Evolutionary conservation across 2,797 vertebrate genomes (phyloP).

Genomic region (Rousettus madagascariensis): DNA sequence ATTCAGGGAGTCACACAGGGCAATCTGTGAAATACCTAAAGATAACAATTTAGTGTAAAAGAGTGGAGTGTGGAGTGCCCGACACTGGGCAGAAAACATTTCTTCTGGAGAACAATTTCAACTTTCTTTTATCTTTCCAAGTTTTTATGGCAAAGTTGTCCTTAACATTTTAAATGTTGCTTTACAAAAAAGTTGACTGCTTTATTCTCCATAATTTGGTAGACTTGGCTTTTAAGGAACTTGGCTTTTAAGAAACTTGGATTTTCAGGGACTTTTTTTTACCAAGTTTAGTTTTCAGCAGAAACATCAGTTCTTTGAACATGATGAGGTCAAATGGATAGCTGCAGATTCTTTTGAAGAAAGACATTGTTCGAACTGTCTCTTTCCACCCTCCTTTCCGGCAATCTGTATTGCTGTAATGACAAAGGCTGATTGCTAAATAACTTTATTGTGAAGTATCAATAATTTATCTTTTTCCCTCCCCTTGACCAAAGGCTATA

Average conservation of each 20-base stretch:
- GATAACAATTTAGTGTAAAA: not conserved
- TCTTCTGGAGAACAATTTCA: not conserved
- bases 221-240: not conserved
- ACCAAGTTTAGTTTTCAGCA: conserved; percentile 27
- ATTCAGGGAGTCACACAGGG: not conserved
- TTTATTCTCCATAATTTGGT: conserved; percentile 12
- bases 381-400: not conserved
- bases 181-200: not conserved
- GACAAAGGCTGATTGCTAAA: not conserved
- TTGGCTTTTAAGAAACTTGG: not conserved
- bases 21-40: not conserved
- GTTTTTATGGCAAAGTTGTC: not conserved
- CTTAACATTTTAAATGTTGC: not conserved
- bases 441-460: not conserved
- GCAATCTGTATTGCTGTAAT: not conserved
- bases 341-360: not conserved
- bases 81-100: not conserved
- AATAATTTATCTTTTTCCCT: not conserved
- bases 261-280: not conserved
- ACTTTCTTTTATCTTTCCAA: not conserved
- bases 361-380: not conserved
- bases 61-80: too few relatives aligned
- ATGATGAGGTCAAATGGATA: not conserved
- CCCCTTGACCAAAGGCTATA: not conserved
- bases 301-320: not conserved